Evolutionary conservation across 2,113 vertebrate genomes (phyloP).

Genomic region (Chloroceryle aenea): DNA sequence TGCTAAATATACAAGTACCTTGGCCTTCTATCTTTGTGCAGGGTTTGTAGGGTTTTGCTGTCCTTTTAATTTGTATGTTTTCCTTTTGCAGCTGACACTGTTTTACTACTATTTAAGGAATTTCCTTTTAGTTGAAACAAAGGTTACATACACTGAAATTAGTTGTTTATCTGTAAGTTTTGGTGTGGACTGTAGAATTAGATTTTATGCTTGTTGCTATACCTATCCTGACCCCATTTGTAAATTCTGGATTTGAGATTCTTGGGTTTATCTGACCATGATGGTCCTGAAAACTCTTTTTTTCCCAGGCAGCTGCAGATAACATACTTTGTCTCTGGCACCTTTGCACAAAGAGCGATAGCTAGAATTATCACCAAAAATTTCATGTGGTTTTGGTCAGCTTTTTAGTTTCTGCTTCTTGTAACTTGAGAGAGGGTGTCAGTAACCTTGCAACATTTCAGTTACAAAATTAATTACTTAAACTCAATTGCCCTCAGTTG

Average conservation of each 20-base stretch:
- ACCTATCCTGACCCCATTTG: not conserved
- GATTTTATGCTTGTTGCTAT: not conserved
- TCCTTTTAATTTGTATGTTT: not conserved
- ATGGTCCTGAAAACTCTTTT: not conserved
- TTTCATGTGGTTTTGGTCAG: not conserved
- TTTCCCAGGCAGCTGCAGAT: not conserved
- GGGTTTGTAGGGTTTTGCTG: not conserved
- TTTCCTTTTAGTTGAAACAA: not conserved
- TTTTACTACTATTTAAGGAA: not conserved
- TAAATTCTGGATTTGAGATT: not conserved
- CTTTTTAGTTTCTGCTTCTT: not conserved
- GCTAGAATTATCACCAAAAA: not conserved
- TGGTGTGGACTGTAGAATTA: not conserved
- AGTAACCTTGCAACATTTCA: constrained; percentile 41
- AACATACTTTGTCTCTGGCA: not conserved
- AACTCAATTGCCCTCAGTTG: not conserved
- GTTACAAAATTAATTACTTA: constrained; percentile 62
- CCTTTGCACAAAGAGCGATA: not conserved
- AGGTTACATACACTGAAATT: not conserved
- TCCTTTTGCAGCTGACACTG: not conserved
- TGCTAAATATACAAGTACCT: not conserved
- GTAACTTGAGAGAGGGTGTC: constrained; percentile 11
- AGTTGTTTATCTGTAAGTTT: not conserved
- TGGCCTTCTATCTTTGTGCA: not conserved
- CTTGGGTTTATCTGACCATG: not conserved